Evolutionary conservation across 2,113 vertebrate species (phyloP).

Genomic region (Otolemur garnettii): DNA sequence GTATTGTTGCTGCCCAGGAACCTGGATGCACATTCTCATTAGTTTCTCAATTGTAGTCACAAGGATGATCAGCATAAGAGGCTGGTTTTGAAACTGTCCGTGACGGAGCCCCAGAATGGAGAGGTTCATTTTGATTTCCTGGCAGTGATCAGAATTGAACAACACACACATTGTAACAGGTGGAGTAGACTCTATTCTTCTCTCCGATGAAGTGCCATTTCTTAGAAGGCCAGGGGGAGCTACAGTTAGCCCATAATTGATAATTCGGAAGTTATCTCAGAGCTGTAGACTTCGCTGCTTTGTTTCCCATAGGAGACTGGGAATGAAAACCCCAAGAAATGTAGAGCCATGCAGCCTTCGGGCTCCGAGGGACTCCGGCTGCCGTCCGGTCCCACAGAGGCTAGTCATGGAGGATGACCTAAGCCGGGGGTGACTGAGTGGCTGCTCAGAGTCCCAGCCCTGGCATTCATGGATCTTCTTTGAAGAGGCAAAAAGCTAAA

Average conservation of each 20-base stretch:
- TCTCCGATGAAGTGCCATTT: neutral
- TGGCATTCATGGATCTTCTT: neutral
- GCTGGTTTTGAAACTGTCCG: no score
- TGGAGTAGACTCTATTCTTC: neutral
- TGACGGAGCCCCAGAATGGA: neutral
- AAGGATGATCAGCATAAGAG: neutral
- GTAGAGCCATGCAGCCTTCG: neutral
- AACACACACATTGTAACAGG: no score
- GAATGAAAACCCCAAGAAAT: neutral
- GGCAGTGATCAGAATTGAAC: neutral
- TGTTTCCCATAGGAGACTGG: neutral
- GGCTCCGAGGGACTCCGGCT: neutral
- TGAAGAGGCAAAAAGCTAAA: neutral
- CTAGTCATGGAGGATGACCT: neutral
- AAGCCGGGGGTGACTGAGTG: neutral
- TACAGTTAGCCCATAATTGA: neutral
- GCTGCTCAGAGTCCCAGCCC: no score
- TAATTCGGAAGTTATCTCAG: neutral
- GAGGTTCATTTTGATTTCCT: neutral
- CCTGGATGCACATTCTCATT: no score
- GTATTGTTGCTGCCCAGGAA: neutral
- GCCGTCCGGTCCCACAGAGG: no score
- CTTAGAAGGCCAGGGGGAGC: neutral
- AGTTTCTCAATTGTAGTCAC: neutral
- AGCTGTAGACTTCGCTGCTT: neutral